Evolutionary conservation across 2,113 vertebrate genomes (phyloP).

Genomic region (Triplophysa dalaica): DNA sequence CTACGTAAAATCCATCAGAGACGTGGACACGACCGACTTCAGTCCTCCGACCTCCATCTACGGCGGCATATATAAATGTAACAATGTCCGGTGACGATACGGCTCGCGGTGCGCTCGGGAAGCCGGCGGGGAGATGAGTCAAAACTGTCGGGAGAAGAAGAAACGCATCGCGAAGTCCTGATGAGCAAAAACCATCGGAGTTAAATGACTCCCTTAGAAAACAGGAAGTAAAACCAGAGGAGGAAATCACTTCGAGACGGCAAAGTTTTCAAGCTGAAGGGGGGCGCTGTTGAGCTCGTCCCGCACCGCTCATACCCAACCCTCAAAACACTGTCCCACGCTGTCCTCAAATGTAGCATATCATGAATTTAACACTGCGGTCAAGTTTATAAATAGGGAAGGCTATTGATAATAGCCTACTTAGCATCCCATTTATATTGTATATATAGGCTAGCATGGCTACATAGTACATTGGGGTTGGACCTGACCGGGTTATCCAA

Average conservation of each 20-base stretch:
- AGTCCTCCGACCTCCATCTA: constrained; percentile 45
- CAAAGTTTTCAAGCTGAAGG: constrained; percentile 57
- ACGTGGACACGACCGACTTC: constrained; percentile 36
- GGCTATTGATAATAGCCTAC: too few species aligned
- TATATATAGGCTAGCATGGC: too few species aligned
- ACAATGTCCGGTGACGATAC: neutral
- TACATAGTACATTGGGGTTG: too few species aligned
- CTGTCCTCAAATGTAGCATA: too few species aligned
- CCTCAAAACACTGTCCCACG: neutral
- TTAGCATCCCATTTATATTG: too few species aligned
- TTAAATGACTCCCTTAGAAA: constrained; percentile 59
- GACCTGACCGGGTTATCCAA: too few species aligned
- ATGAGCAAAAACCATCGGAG: constrained; percentile 35
- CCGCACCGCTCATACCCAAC: neutral
- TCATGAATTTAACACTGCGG: too few species aligned
- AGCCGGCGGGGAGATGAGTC: neutral
- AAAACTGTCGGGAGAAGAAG: neutral
- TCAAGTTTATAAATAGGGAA: too few species aligned
- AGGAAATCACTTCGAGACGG: constrained; percentile 58
- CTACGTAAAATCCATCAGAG: constrained; percentile 84
- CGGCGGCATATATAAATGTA: neutral
- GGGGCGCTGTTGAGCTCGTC: constrained; percentile 57
- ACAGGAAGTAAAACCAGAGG: constrained; percentile 63
- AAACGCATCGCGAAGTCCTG: constrained; percentile 32
- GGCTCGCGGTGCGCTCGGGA: neutral